Percentiles rank a stretch among this genome's conserved stretches.
These are phyloP conservation scores for Zosterops borbonicus DNA, from an alignment of 2,113 vertebrate species.

Conservation along the genomic window DNA sequence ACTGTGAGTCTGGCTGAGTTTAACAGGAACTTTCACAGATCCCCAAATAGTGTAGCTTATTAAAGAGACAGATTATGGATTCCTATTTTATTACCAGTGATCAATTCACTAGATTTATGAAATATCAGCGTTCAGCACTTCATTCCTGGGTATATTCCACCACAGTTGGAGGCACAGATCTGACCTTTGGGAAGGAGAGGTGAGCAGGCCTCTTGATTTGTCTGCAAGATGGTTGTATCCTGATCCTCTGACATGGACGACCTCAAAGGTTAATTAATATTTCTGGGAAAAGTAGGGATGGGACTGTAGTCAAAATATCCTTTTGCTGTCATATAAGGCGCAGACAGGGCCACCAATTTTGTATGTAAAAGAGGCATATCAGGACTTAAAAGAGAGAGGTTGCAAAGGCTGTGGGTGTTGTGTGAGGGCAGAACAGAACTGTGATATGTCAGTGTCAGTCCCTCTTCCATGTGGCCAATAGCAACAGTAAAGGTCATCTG, in stretches of 20 bases:
- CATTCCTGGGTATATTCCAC: background rate
- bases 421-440: background rate
- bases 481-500: background rate
- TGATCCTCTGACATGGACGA: background rate
- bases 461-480: rapidly evolving
- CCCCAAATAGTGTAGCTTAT: background rate
- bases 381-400: background rate
- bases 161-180: background rate
- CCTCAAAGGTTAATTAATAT: background rate
- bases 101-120: background rate
- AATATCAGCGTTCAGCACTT: background rate
- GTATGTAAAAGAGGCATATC: background rate
- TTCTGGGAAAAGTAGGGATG: background rate
- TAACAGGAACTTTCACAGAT: background rate
- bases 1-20: background rate
- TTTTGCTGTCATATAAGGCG: too few species aligned
- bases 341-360: too few species aligned
- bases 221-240: background rate
- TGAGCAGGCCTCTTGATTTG: background rate
- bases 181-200: background rate
- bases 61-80: background rate
- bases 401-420: background rate
- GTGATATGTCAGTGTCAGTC: rapidly evolving
- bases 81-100: background rate
- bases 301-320: background rate